These are phyloP conservation scores for Pseudopleuronectes americanus DNA, from an alignment of 2,797 vertebrate genomes.

Conservation along the genomic window DNA sequence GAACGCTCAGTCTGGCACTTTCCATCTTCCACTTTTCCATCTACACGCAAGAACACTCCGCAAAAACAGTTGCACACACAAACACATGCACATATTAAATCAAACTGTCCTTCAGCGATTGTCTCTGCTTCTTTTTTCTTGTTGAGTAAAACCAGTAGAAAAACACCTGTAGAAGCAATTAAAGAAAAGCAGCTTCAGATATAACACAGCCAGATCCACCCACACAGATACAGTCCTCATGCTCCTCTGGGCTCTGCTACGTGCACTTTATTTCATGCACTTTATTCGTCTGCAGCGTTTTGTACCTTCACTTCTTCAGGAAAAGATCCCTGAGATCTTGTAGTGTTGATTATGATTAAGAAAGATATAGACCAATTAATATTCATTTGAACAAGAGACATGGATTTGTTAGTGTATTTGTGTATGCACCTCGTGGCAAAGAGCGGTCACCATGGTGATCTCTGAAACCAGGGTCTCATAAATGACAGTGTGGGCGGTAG, in stretches of 20 bases:
- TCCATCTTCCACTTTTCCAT: slow-evolving; percentile 50
- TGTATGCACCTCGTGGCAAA: slow-evolving; percentile 46
- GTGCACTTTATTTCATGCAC: slow-evolving; percentile 9
- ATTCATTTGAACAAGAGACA: slow-evolving; percentile 5
- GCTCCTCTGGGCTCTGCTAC: slow-evolving; percentile 2
- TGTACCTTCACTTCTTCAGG: slow-evolving; percentile 6
- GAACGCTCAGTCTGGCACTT: slow-evolving; percentile 68
- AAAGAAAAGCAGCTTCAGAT: background rate
- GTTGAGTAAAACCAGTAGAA: slow-evolving; percentile 30
- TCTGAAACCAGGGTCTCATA: slow-evolving; percentile 44
- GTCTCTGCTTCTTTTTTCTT: slow-evolving; percentile 21
- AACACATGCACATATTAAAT: slow-evolving; percentile 15
- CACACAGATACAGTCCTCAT: slow-evolving; percentile 34
- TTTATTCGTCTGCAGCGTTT: background rate
- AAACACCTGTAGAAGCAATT: slow-evolving; percentile 51
- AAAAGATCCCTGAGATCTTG: too few relatives aligned
- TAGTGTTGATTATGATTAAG: too few relatives aligned
- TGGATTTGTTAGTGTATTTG: slow-evolving; percentile 30
- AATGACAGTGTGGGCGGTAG: slow-evolving; percentile 55
- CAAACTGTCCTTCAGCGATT: slow-evolving; percentile 9
- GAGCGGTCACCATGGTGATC: slow-evolving; percentile 68
- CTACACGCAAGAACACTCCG: slow-evolving; percentile 8
- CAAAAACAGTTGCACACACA: background rate
- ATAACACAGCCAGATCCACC: slow-evolving; percentile 33
- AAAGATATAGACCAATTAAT: too few relatives aligned